Evolutionary conservation across 2,888 invertebrate species (phyloP), one percentile per base, ranked within the genome.

Genomic region (Galerucella pusilla): DNA sequence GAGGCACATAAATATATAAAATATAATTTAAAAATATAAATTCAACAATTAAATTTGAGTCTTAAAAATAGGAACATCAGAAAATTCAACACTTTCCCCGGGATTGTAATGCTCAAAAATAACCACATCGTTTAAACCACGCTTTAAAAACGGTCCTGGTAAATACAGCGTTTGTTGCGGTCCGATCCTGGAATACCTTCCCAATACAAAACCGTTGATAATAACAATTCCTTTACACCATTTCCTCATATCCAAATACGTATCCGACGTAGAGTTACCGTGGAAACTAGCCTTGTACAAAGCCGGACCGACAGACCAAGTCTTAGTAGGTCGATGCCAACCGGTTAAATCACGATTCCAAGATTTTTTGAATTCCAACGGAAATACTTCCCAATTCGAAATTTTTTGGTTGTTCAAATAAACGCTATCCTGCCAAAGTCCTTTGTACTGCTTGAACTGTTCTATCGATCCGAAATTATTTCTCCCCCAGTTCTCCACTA

Each of bases 181-280:
- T 0, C 97, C 97, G 25, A 91, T 89, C 1, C 89, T 84, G 0
- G 93, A 93, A 87, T 96, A 96, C 66, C 97, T 90, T 0, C 97
- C 97, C 46, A 97, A 89, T 85, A 97, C 96, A 83, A 94, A 91
- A 0, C 94, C 94, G 85, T 97, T 97, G 1, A 97, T 88, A 86
- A 95, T 94, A 0, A 94, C 92, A 74, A 94, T 90, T 0, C 97
- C 97, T 90, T 96, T 97, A 75, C 91, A 92, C 97, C 97, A 97
- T n/a, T 91, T 92, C 60, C 90, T 89, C 80, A 95, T 91, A 83
- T 95, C 93, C 14, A 97, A 83, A 84, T 92, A 97, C 0, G 96
- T 96, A 84, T 97, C 96, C 54, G 88, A 84, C 0, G 92, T 90
- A 91, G 61, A 89, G 0, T 86, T 85, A 0, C 89, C 81, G 1